These are phyloP conservation scores for Vanessa atalanta DNA, from an alignment of 1,140 invertebrate species.

Conservation along the genomic window DNA sequence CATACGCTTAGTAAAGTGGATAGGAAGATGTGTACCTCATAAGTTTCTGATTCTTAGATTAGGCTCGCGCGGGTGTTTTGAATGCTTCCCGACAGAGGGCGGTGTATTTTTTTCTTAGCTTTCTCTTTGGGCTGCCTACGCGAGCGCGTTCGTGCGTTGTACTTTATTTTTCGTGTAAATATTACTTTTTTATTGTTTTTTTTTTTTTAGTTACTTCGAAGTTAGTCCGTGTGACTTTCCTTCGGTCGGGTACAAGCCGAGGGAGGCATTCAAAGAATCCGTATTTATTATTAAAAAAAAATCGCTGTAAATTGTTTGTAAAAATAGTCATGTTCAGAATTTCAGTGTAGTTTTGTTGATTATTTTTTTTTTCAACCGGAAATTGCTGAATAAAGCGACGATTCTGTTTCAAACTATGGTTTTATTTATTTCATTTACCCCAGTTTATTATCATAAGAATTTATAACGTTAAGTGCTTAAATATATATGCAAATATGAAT, in stretches of 20 bases:
- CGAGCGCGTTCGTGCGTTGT: conserved; percentile 43
- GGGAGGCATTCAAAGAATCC: conserved; percentile 49
- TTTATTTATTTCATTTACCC: conserved; percentile 53
- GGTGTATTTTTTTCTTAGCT: conserved; percentile 52
- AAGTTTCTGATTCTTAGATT: conserved; percentile 73
- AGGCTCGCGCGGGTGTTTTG: conserved; percentile 49
- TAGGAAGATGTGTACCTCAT: conserved; percentile 75
- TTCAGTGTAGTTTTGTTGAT: conserved; percentile 79
- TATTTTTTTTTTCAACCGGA: conserved; percentile 77
- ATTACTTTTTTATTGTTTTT: conserved; percentile 46
- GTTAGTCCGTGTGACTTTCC: conserved; percentile 35
- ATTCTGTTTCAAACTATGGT: conserved; percentile 73
- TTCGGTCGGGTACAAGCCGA: conserved; percentile 41
- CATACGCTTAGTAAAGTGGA: conserved; percentile 78
- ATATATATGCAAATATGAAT: no score
- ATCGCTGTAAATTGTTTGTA: conserved; percentile 79
- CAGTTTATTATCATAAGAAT: no score
- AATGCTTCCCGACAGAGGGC: conserved; percentile 44
- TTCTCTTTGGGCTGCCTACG: conserved; percentile 44
- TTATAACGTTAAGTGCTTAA: no score
- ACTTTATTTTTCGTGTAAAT: conserved; percentile 67
- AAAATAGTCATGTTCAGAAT: conserved; percentile 77
- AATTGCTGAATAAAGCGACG: conserved; percentile 78
- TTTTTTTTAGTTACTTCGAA: conserved; percentile 54
- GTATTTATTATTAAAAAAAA: conserved; percentile 50